Evolutionary conservation across 1,140 invertebrate genomes (phyloP).

Genomic region (Pantala flavescens): DNA sequence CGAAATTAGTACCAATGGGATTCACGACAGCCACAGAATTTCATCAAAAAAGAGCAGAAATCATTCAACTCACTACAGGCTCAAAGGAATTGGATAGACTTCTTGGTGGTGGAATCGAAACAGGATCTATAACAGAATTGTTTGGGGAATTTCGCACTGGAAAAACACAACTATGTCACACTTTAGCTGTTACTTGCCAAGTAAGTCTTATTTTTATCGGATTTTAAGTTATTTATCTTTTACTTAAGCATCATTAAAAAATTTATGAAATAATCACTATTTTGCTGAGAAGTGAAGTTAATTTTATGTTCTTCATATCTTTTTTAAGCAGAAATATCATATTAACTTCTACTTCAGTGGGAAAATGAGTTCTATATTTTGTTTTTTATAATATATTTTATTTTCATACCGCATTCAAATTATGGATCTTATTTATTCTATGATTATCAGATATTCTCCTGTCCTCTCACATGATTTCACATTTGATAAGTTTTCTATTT

Average conservation of each 20-base stretch:
- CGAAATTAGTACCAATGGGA: conserved; percentile 91
- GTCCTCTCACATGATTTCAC: too few relatives aligned
- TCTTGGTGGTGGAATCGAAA: conserved; percentile 94
- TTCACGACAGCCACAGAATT: conserved; percentile 96
- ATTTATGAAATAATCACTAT: too few relatives aligned
- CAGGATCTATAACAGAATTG: conserved; percentile 98
- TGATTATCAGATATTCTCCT: too few relatives aligned
- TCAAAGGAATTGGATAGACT: conserved; percentile 90
- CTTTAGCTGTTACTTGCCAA: conserved; percentile 95
- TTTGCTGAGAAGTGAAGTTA: neutral
- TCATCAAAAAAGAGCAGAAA: conserved; percentile 83
- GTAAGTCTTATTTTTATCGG: conserved; percentile 40
- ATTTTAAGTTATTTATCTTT: too few relatives aligned
- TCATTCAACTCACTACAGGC: conserved; percentile 83
- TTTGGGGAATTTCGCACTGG: conserved; percentile 98
- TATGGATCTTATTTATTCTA: too few relatives aligned
- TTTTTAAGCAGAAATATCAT: too few relatives aligned
- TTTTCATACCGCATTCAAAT: too few relatives aligned
- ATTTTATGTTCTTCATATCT: conserved; percentile 13
- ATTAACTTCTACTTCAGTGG: too few relatives aligned
- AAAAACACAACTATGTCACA: conserved; percentile 96
- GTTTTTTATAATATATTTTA: too few relatives aligned
- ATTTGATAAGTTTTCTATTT: too few relatives aligned
- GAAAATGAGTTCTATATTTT: too few relatives aligned
- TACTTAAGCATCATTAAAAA: too few relatives aligned